Evolutionary conservation across 2,888 invertebrate species (phyloP).

Genomic region (Mongoloraphidia duomilia): DNA sequence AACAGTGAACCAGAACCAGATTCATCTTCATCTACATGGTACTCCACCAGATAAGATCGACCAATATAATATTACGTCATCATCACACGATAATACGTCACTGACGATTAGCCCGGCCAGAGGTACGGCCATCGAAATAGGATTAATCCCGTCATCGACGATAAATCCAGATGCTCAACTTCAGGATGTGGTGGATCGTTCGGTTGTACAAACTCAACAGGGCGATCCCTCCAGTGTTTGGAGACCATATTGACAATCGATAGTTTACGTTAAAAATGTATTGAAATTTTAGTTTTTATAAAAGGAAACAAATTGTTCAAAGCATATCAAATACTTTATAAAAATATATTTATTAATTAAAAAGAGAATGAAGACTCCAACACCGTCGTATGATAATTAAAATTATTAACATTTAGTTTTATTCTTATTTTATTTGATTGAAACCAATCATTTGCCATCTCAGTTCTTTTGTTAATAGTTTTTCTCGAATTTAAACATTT

Average conservation of each 20-base stretch:
- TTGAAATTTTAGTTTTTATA: not conserved
- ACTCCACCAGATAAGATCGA: conserved; percentile 45
- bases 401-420: too few relatives aligned
- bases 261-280: not conserved
- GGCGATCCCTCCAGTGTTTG: conserved; percentile 44
- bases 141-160: conserved; percentile 27
- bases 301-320: not conserved
- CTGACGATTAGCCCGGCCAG: conserved; percentile 47
- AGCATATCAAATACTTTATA: not conserved
- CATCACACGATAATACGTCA: conserved; percentile 10
- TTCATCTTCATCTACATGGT: conserved; percentile 65
- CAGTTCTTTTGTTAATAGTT: too few relatives aligned
- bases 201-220: not conserved
- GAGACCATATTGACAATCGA: conserved; percentile 52
- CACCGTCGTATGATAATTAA: not conserved
- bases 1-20: conserved; percentile 76
- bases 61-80: conserved; percentile 31
- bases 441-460: too few relatives aligned
- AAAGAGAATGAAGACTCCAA: not conserved
- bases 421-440: too few relatives aligned
- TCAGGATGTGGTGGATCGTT: conserved; percentile 14
- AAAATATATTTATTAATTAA: not conserved
- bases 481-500: too few relatives aligned
- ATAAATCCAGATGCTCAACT: conserved; percentile 20
- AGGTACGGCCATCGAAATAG: conserved; percentile 37